Conservation (phyloP, 1,140 invertebrate species). For the Micrasema minimum region DNA sequence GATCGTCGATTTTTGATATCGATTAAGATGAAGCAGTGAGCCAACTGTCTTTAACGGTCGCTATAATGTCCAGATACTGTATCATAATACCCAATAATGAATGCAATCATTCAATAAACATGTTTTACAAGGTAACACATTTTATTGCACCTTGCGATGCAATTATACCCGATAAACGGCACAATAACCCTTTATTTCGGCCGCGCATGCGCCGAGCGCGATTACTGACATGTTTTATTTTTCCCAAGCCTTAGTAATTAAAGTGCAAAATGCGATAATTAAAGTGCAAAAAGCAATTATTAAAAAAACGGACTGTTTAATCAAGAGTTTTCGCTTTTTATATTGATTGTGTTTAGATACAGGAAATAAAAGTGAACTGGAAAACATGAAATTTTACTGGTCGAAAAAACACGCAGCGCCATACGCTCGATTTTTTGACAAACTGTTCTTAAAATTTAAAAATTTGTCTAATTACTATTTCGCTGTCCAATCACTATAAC, state of each 20-base stretch:
- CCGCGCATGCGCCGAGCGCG: neutral
- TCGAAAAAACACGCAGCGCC: too few species aligned
- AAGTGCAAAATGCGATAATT: slow-evolving; percentile 20
- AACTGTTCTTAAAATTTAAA: too few species aligned
- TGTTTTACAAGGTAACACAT: slow-evolving; percentile 31
- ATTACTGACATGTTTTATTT: neutral
- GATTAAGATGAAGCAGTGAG: too few species aligned
- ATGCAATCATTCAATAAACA: slow-evolving; percentile 28
- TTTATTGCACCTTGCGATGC: slow-evolving; percentile 24
- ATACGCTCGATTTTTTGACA: too few species aligned
- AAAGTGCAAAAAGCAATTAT: neutral
- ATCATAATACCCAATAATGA: slow-evolving; percentile 22
- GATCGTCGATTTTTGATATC: too few species aligned
- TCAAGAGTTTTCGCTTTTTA: neutral
- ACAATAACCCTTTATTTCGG: neutral
- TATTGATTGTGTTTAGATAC: too few species aligned
- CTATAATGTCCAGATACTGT: neutral
- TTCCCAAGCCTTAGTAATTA: slow-evolving; percentile 15
- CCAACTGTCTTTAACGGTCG: too few species aligned
- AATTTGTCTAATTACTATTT: too few species aligned
- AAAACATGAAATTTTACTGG: too few species aligned
- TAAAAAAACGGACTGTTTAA: neutral
- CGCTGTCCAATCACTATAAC: too few species aligned
- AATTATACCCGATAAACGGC: slow-evolving; percentile 23
- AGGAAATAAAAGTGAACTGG: too few species aligned